Conservation (phyloP, 1,140 invertebrate species). For the Trichonephila clavipes region DNA sequence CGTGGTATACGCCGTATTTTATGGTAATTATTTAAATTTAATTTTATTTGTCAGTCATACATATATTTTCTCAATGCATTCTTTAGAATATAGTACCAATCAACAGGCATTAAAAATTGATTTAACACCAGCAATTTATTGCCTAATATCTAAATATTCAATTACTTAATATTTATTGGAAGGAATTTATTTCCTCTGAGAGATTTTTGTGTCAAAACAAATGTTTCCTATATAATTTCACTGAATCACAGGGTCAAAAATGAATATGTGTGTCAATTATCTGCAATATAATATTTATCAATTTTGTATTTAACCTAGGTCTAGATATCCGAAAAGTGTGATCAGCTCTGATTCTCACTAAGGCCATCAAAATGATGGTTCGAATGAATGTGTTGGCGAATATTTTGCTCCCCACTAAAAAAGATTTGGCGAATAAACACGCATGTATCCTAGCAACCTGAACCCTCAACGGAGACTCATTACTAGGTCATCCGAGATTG, state of each 20-base stretch:
- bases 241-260: background rate
- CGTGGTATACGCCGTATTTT: no score
- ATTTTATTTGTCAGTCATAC: no score
- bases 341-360: constrained; percentile 40
- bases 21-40: no score
- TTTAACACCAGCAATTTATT: no score
- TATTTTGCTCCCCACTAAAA: background rate
- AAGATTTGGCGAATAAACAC: constrained; percentile 59
- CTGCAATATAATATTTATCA: background rate
- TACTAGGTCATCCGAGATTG: constrained; percentile 66
- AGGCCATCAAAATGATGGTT: constrained; percentile 38
- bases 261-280: background rate
- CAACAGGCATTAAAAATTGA: no score
- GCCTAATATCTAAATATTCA: no score
- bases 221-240: no score
- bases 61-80: no score
- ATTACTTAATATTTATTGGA: no score
- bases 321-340: background rate
- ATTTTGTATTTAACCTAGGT: constrained; percentile 54
- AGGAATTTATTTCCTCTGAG: no score
- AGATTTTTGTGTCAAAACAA: background rate
- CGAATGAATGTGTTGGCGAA: constrained; percentile 1
- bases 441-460: constrained; percentile 52
- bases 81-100: no score
- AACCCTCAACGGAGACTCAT: background rate